A percentile compares a stretch with the other conserved stretches of the same genome.
Evolutionary conservation across 1,140 invertebrate species (phyloP).

Genomic region (Drosophila nebulosa): DNA sequence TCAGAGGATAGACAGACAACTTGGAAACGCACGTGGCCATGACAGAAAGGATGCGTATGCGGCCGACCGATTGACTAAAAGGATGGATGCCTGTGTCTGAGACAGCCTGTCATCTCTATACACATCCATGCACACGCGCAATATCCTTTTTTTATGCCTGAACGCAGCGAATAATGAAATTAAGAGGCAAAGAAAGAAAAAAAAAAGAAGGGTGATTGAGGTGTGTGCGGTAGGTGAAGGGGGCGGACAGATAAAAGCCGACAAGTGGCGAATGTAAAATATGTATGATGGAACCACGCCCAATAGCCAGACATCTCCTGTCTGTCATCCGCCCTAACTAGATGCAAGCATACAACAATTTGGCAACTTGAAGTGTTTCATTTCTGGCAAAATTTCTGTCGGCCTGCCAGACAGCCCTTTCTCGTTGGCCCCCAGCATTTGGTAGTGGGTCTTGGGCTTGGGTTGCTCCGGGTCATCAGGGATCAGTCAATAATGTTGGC

Average conservation of each 20-base stretch:
- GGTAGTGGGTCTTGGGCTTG: background rate
- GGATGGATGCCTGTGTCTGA: conserved; percentile 14
- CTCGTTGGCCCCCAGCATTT: background rate
- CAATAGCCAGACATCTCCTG: background rate
- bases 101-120: conserved; percentile 39
- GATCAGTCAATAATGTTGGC: conserved; percentile 75
- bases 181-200: conserved; percentile 33
- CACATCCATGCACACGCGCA: conserved; percentile 24
- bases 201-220: conserved; percentile 15
- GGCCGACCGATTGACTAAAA: conserved; percentile 3
- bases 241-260: conserved; percentile 46
- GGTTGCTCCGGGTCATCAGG: conserved; percentile 32
- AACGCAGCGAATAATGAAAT: conserved; percentile 73
- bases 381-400: conserved; percentile 57
- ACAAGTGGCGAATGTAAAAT: conserved; percentile 65
- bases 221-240: background rate
- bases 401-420: background rate
- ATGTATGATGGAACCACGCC: conserved; percentile 54
- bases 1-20: background rate
- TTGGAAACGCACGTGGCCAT: conserved; percentile 41
- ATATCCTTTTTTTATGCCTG: conserved; percentile 76
- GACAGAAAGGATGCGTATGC: conserved; percentile 36
- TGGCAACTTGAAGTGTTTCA: conserved; percentile 57
- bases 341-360: conserved; percentile 14
- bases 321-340: conserved; percentile 40